phyloP scores from a whole-genome alignment of 1,140 invertebrate species.

The Popillia japonica region DNA sequence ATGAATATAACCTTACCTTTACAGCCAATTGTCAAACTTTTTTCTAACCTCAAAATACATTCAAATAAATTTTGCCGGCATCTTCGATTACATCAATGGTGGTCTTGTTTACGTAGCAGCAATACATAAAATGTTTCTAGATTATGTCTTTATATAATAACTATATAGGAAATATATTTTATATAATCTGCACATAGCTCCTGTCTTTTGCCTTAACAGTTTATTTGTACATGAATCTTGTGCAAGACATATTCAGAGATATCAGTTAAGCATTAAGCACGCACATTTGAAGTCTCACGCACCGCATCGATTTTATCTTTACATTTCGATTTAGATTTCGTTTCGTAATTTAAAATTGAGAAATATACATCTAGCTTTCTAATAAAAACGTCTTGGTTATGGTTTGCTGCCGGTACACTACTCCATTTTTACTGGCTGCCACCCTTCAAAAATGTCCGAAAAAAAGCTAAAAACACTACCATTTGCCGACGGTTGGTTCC shows the following conservation, averaged over 20 bases:
- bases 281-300: conserved; percentile 4
- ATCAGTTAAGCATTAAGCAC: neutral
- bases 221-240: neutral
- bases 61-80: conserved; percentile 19
- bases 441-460: conserved; percentile 16
- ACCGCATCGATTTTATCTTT: neutral
- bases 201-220: neutral
- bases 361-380: neutral
- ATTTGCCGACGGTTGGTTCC: conserved; percentile 21
- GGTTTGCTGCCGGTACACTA: conserved; percentile 2
- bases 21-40: conserved; percentile 8
- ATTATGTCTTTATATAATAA: neutral
- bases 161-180: neutral
- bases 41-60: conserved; percentile 13
- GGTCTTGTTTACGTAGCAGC: neutral
- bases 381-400: neutral
- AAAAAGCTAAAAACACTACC: conserved; percentile 11
- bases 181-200: neutral
- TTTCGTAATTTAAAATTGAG: neutral
- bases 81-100: neutral
- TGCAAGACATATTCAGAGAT: neutral
- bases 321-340: neutral
- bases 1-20: conserved; percentile 19
- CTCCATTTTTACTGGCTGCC: conserved; percentile 33
- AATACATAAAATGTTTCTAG: neutral